A percentile compares a stretch with the other conserved stretches of the same genome.
These are phyloP conservation scores for Oryzias dopingdopingensis DNA, from an alignment of 2,797 vertebrate genomes.

Conservation along the genomic window DNA sequence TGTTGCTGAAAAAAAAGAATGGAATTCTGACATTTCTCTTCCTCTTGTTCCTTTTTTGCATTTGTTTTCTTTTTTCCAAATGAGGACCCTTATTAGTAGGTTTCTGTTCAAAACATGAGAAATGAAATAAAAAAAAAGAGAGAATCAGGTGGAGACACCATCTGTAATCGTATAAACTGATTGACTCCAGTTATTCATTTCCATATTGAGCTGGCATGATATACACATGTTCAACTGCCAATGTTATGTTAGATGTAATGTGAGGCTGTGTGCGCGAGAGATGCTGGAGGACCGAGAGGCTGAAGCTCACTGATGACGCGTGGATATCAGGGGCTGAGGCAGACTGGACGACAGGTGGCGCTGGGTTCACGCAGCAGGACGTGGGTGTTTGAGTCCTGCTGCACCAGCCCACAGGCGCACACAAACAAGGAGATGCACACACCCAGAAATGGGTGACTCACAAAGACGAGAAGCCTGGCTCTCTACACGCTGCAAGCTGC, in stretches of 20 bases:
- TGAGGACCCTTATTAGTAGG: background rate
- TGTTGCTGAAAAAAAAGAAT: constrained; percentile 22
- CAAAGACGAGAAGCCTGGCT: constrained; percentile 36
- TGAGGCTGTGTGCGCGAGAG: constrained; percentile 33
- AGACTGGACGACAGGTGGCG: constrained; percentile 78
- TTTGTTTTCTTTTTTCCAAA: constrained; percentile 1
- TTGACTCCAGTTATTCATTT: background rate
- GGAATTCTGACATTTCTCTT: background rate
- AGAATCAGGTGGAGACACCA: no score
- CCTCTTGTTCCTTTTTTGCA: no score
- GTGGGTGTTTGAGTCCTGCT: constrained; percentile 73
- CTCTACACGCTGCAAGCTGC: constrained; percentile 35
- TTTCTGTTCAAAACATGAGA: no score
- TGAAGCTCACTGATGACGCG: constrained; percentile 60
- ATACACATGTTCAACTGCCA: background rate
- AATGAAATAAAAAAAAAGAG: no score
- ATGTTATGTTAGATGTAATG: constrained; percentile 27
- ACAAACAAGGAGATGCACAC: constrained; percentile 31
- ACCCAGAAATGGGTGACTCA: constrained; percentile 51
- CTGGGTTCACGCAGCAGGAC: constrained; percentile 72
- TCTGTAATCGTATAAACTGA: no score
- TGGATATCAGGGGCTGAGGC: constrained; percentile 57
- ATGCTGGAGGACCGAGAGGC: constrained; percentile 30
- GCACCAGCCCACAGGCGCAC: constrained; percentile 44
- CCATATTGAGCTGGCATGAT: background rate